Percentiles rank a stretch among this genome's conserved stretches.
phyloP scores from a whole-genome alignment of 2,113 vertebrate genomes.

The Ctenodactylus gundi region DNA sequence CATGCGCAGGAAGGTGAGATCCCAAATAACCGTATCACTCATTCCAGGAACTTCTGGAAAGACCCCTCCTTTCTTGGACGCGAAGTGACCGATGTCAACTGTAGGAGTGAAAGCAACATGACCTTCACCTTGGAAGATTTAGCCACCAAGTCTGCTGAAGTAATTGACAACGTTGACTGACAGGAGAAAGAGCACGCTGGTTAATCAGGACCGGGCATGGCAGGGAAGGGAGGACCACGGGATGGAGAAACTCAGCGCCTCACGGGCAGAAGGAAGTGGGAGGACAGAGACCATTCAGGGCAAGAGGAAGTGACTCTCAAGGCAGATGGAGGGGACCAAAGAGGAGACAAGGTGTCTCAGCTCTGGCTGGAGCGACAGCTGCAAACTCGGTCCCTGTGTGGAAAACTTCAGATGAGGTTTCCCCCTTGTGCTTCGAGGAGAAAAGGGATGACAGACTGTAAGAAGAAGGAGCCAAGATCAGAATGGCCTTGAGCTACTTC shows the following conservation, averaged over 20 bases:
- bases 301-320: neutral
- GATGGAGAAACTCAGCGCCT: neutral
- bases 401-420: neutral
- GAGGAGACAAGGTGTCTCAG: neutral
- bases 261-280: no score
- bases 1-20: neutral
- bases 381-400: neutral
- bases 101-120: neutral
- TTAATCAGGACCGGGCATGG: neutral
- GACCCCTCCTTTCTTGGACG: neutral
- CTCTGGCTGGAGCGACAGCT: no score
- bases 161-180: neutral
- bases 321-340: neutral
- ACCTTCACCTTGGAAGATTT: neutral
- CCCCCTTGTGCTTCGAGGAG: neutral
- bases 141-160: neutral
- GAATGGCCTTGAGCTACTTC: neutral
- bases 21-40: neutral
- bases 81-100: neutral
- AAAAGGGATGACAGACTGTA: neutral
- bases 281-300: no score
- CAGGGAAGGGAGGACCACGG: neutral
- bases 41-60: neutral
- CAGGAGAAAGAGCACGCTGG: neutral
- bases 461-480: no score